Evolutionary conservation across 2,888 invertebrate genomes (phyloP).

Genomic region (Eristalis tenax): DNA sequence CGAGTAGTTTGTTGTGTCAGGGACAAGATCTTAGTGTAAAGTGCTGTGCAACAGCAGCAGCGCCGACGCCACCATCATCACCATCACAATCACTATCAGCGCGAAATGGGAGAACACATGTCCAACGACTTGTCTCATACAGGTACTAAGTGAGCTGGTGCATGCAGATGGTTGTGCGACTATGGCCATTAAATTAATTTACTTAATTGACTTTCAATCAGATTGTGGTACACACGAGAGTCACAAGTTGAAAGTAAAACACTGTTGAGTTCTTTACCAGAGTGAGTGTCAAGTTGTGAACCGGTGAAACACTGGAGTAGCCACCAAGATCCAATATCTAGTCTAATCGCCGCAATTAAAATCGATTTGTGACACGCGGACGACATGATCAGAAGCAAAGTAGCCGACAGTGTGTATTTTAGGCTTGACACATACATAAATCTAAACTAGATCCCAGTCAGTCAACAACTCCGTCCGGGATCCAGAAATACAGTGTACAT

Average conservation of each 20-base stretch:
- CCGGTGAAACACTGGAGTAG: constrained; percentile 16
- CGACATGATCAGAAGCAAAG: constrained; percentile 47
- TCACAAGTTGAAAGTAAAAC: constrained; percentile 17
- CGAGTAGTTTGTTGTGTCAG: constrained; percentile 66
- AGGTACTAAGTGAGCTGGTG: constrained; percentile 11
- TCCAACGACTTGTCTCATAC: constrained; percentile 56
- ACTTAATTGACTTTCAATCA: constrained; percentile 70
- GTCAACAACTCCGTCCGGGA: constrained; percentile 40
- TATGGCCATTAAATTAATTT: constrained; percentile 67
- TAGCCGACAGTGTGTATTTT: constrained; percentile 29
- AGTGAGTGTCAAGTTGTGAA: constrained; percentile 34
- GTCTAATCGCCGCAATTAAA: constrained; percentile 44
- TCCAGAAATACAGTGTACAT: constrained; percentile 20
- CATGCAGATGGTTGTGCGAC: constrained; percentile 1
- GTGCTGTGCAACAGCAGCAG: constrained; percentile 52
- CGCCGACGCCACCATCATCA: background rate
- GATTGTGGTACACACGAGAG: constrained; percentile 34
- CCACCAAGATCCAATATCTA: constrained; percentile 1
- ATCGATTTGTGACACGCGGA: constrained; percentile 47
- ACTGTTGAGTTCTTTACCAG: constrained; percentile 24
- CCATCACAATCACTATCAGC: background rate
- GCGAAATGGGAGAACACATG: constrained; percentile 57
- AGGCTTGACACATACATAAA: background rate
- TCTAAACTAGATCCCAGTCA: constrained; percentile 42
- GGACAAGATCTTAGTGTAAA: constrained; percentile 63